Evolutionary conservation across 2,797 vertebrate genomes (phyloP), one percentile per base, ranked within the genome.

Genomic region (Poeciliopsis turneri): DNA sequence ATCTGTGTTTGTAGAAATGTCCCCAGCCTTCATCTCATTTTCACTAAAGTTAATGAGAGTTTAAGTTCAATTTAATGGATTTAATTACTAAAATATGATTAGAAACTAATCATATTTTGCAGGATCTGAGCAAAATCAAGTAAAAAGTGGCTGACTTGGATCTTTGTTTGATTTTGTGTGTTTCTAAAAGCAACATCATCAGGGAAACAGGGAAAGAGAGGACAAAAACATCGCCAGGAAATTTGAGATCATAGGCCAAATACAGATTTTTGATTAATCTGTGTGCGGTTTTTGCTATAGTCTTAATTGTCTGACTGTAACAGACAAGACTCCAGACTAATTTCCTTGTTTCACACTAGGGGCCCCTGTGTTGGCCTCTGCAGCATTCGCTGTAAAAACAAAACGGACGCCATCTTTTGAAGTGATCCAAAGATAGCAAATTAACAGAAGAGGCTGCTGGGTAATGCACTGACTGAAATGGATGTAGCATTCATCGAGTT

Each of bases 171-270:
- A 69, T 70, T 53, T 15, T n/a, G 68, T 46, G 68, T 16, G 45
- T 70, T 25, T 70, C 41, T 46, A 28, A 70, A 15, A 28, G 43
- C 68, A 70, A 46, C 68, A 46, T 13, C 47, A 49, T 13, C 30
- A 49, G 53, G 25, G 28, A 23, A 94, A 94, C 93, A 89, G 93
- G 90, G 30, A 94, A 94, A 88, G 92, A 89, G 86, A 77, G 75
- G 85, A 55, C 72, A 80, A 61, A 64, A 53, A 59, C 45, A 49
- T 81, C 36, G 28, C 74, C 39, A 81, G 53, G 57, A 72, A 75
- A 73, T 72, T 4, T 39, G 68, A 41, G 33, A 30, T 70, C 28
- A 16, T 55, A 74, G 57, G 43, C 16, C 51, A 75, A 80, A 72
- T 8, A 11, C 68, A 49, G 46, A 9, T 41, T 36, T 23, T 30